Conservation (phyloP, 2,888 invertebrate species). For the Thera obeliscata region DNA sequence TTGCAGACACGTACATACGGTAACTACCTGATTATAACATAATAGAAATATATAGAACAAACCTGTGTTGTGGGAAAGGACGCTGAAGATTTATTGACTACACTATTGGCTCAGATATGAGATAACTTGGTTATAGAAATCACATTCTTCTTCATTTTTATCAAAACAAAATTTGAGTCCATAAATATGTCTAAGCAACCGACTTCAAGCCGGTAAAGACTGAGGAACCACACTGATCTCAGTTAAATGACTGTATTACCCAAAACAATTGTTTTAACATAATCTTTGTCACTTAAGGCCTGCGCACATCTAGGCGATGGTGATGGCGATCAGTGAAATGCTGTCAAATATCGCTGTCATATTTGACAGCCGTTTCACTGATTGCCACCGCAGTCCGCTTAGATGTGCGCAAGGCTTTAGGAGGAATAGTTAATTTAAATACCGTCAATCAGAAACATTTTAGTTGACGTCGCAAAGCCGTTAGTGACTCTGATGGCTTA, state of each 20-base stretch:
- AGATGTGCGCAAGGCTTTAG: no score
- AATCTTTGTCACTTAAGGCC: conserved; percentile 26
- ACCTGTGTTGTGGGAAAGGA: conserved; percentile 17
- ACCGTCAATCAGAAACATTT: conserved; percentile 32
- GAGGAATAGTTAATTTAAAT: conserved; percentile 24
- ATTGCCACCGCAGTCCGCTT: no score
- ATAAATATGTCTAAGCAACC: conserved; percentile 1
- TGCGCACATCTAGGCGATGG: no score
- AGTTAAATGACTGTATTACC: conserved; percentile 29
- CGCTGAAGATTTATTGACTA: conserved; percentile 2
- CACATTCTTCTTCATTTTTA: conserved; percentile 6
- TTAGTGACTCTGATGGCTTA: conserved; percentile 25
- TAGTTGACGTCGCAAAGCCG: conserved; percentile 23
- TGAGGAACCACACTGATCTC: conserved; percentile 21
- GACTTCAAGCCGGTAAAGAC: conserved; percentile 27
- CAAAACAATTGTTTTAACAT: conserved; percentile 29
- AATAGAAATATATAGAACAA: conserved; percentile 16
- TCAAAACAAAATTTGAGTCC: background rate
- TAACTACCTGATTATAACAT: conserved; percentile 58
- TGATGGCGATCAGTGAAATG: no score
- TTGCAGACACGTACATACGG: conserved; percentile 62
- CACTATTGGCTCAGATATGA: background rate
- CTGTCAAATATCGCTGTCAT: no score
- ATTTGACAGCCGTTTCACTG: no score
- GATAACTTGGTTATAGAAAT: background rate